Evolutionary conservation across 2,113 vertebrate species (phyloP), one percentile per base, ranked within the genome.

Genomic region (Uropsilus gracilis): DNA sequence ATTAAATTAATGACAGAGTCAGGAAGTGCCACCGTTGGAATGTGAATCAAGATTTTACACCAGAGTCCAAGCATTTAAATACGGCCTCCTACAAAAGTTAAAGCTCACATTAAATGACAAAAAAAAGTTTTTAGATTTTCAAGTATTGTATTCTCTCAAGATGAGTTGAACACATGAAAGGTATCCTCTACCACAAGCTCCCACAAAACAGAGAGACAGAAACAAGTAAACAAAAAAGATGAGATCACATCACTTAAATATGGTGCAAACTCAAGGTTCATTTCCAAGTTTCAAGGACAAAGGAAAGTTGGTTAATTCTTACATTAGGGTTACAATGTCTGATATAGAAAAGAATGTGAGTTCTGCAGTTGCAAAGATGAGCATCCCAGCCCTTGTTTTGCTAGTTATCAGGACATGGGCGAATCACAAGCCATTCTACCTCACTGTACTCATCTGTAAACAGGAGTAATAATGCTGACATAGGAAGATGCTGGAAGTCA

Each of bases 231-330:
- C 11, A 76, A 75, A 68, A 90, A 59, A n/a, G 6, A 75, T 24
- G 77, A 42, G n/a, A 46, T 34, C 17, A 34, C 14, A 59, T 10
- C 44, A 37, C 26, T 24, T 87, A 77, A 77, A 37, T 22, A 89
- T 16, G 53, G 16, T 46, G 32, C 50, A 71, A 28, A 20, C 30
- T 94, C 57, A 85, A 75, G 32, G 68, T 96, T 93, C 89, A 46
- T 85, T 87, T 90, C 32, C 44, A 72, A 7, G 16, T 63, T 94
- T 64, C 28, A 81, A 59, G 72, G 85, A 91, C 13, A 22, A 71
- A 92, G 55, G 85, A 57, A 69, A 84, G 53, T 24, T 39, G 72
- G 50, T 17, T 3, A 69, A 66, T 11, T 88, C 86, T 92, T 81
- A 48, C 68, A 64, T 28, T 59, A 39, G 46, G 34, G 3, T 48